These are phyloP conservation scores for Caenorhabditis briggsae DNA, from an alignment of 1,140 invertebrate species.

Conservation along the genomic window DNA sequence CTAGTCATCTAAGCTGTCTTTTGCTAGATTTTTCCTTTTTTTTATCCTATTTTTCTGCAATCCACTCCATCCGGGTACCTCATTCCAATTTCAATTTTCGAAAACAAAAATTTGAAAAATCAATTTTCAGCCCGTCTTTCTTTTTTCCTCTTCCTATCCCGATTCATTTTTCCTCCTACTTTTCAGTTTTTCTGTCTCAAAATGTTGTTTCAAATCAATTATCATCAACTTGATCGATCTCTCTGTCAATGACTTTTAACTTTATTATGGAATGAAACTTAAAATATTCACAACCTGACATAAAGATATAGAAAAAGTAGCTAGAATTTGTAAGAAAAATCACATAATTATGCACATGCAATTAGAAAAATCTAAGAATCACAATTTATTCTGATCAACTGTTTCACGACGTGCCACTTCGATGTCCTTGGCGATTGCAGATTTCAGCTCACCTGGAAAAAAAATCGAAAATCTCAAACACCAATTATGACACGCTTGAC, in stretches of 20 bases:
- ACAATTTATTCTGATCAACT: not conserved
- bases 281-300: not conserved
- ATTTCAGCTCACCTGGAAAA: conserved; percentile 83
- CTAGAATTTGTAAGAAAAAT: not conserved
- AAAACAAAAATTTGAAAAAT: not conserved
- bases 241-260: not conserved
- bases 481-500: too few species aligned
- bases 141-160: not conserved
- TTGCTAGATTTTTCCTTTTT: not conserved
- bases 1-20: not conserved
- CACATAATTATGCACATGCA: not conserved
- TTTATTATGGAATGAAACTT: conserved; percentile 18
- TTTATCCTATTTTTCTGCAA: not conserved
- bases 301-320: not conserved
- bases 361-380: not conserved
- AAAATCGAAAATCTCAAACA: conserved; percentile 53
- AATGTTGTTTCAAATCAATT: too few species aligned
- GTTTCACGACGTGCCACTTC: conserved; percentile 21
- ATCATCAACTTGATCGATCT: not conserved
- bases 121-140: not conserved
- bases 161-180: not conserved
- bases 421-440: conserved; percentile 85
- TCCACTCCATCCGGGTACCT: conserved; percentile 16
- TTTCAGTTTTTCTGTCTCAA: not conserved
- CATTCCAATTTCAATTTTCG: conserved; percentile 1